A percentile compares a stretch with the other conserved stretches of the same genome.
phyloP scores from a whole-genome alignment of 2,888 invertebrate genomes.

The Julus scandinavius region DNA sequence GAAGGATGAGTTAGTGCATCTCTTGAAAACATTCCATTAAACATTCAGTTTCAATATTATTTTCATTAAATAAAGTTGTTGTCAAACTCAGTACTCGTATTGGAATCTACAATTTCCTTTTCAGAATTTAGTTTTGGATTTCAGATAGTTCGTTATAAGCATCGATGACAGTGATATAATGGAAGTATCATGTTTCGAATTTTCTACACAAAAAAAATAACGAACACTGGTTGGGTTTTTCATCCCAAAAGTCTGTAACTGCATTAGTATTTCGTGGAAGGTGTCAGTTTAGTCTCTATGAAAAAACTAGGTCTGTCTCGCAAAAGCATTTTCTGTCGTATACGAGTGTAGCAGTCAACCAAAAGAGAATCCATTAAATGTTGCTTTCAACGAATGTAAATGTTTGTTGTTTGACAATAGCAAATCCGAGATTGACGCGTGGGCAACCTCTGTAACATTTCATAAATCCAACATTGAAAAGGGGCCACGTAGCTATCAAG shows the following conservation, averaged over 20 bases:
- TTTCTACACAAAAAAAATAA: too few species aligned
- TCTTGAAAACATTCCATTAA: too few species aligned
- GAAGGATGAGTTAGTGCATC: background rate
- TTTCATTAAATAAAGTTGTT: too few species aligned
- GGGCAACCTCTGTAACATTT: background rate
- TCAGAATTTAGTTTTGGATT: too few species aligned
- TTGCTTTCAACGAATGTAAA: constrained; percentile 46
- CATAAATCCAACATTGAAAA: constrained; percentile 27
- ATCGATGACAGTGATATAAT: too few species aligned
- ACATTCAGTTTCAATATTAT: too few species aligned
- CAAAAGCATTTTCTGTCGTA: background rate
- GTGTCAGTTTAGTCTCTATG: background rate
- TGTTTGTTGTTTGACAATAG: constrained; percentile 36
- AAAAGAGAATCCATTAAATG: constrained; percentile 30
- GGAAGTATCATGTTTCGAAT: too few species aligned
- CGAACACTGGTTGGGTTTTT: background rate
- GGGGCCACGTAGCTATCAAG: constrained; percentile 2
- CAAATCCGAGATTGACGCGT: constrained; percentile 27
- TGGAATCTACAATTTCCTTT: too few species aligned
- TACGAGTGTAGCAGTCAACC: background rate
- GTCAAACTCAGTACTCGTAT: too few species aligned
- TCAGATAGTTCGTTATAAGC: too few species aligned
- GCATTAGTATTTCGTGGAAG: background rate
- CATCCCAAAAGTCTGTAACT: background rate
- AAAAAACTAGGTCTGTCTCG: background rate